Base-by-base conservation (phyloP, 2,888 invertebrate genomes). In the Tachina lurida region DNA sequence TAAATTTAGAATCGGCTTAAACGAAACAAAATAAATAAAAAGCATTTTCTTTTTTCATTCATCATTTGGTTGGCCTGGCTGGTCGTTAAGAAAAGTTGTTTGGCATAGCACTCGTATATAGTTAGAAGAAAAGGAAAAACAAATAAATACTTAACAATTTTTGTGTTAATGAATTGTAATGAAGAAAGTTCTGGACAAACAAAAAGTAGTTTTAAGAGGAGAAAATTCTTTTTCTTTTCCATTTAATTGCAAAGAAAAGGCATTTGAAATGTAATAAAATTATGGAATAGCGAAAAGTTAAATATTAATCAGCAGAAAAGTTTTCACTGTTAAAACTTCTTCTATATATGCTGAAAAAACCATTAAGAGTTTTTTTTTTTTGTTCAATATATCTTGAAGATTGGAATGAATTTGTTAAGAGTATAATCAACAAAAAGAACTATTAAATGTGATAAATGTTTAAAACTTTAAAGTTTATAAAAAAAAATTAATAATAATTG, bases 81-180 rank as follows among this genome's bases (percentile, higher is more conserved):
- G 70, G 81, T 63, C 76, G 49, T 56, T 22, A 45, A 54, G 79
- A 71, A 85, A 79, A 86, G 75, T 86, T 85, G 81, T 81, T 81
- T 74, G 56, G 31, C 31, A 31, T 31, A 31, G n/a, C n/a, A n/a
- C n/a, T n/a, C n/a, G n/a, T n/a, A 31, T 47, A 39, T 54, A 7
- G n/a, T n/a, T 17, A 10, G 15, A 52, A 65, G n/a, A 49, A 75
- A 17, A 62, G 10, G 47, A 9, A 54, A 54, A 31, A 19, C n/a
- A 41, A 43, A 22, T 31, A 71, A 47, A 62, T 62, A 47, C 41
- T 71, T 65, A 22, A 73, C 47, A 77, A 73, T 77, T 73, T 73
- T 45, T 73, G 83, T 78, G 73, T 45, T 83, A 83, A 83, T 83
- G 77, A 83, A 77, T 67, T 83, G 58, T 77, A 73, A 73, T 77